These are phyloP conservation scores for Chaetophractus vellerosus DNA, from an alignment of 2,797 vertebrate species.

Conservation along the genomic window DNA sequence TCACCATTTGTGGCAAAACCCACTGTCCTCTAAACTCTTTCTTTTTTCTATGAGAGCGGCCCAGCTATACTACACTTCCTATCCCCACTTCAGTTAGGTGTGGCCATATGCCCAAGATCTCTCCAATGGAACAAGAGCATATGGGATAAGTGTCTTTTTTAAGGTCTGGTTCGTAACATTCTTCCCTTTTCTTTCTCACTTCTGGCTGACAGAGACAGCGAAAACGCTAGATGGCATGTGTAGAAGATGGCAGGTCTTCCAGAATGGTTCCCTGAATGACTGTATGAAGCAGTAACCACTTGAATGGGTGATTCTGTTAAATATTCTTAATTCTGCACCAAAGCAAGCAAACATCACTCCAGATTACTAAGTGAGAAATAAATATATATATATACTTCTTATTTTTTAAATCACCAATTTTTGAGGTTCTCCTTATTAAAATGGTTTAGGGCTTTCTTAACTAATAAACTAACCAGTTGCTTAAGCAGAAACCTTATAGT, in stretches of 20 bases:
- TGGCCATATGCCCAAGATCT: not conserved
- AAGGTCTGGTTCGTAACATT: constrained; percentile 3
- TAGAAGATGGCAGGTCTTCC: constrained; percentile 22
- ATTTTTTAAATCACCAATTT: constrained; percentile 32
- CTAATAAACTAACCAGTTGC: not conserved
- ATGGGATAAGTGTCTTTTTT: not conserved
- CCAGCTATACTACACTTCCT: not conserved
- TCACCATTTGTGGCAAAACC: not conserved
- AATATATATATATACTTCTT: not conserved
- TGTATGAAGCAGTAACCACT: not conserved
- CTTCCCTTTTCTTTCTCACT: constrained; percentile 33
- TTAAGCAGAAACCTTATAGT: constrained; percentile 4
- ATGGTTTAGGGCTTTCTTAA: constrained; percentile 21
- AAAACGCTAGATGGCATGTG: constrained; percentile 3
- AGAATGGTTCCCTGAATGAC: not conserved
- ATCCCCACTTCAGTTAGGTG: not conserved
- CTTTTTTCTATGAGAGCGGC: constrained; percentile 25
- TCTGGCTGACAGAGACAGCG: not conserved
- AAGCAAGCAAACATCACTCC: constrained; percentile 51
- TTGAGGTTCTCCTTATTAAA: constrained; percentile 14
- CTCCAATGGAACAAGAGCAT: not conserved
- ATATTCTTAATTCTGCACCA: constrained; percentile 36
- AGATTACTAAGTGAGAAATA: constrained; percentile 31
- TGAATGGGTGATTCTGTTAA: constrained; percentile 41
- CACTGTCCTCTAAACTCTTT: constrained; percentile 39